These are phyloP conservation scores for Centropus unirufus DNA, from an alignment of 2,113 vertebrate species.

Conservation along the genomic window DNA sequence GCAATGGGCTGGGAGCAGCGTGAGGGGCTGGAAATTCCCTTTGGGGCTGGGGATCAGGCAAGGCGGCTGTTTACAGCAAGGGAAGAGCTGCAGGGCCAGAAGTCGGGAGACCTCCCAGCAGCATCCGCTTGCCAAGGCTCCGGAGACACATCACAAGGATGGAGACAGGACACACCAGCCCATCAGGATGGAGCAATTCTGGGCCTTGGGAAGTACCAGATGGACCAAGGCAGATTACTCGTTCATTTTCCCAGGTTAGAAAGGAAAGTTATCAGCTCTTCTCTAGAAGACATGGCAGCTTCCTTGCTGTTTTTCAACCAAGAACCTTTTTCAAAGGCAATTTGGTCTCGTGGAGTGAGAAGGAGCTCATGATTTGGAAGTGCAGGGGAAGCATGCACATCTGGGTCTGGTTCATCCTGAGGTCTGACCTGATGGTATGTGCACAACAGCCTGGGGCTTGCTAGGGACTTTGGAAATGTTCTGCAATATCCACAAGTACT, in stretches of 20 bases:
- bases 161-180: background rate
- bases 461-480: background rate
- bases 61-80: conserved; percentile 7
- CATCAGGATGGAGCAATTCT: background rate
- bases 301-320: background rate
- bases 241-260: background rate
- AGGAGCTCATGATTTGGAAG: background rate
- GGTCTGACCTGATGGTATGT: background rate
- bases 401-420: background rate
- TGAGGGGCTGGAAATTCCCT: background rate
- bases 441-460: background rate
- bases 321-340: background rate
- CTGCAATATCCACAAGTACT: background rate
- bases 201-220: background rate
- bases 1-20: background rate
- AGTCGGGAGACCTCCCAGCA: background rate
- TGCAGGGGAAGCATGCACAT: accelerated
- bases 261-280: background rate
- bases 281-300: background rate
- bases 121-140: background rate
- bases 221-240: background rate
- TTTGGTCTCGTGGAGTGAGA: background rate
- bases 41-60: background rate
- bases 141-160: background rate
- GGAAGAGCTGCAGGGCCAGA: background rate